Evolutionary conservation across 2,888 invertebrate genomes (phyloP).

Genomic region (Diaprepes abbreviatus): DNA sequence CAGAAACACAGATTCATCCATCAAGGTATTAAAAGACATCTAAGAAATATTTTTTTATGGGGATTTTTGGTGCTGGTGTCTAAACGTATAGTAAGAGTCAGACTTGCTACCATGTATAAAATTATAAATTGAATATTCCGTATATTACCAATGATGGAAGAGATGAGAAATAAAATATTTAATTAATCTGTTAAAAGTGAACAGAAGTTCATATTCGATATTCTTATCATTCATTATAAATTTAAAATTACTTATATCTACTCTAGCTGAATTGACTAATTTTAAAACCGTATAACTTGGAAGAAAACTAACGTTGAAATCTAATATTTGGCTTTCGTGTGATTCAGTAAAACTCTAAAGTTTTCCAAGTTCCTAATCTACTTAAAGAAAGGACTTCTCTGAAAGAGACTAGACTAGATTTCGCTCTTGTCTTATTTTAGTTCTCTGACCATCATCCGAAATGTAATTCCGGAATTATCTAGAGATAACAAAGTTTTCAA

Average conservation of each 20-base stretch:
- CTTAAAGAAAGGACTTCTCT: conserved; percentile 31
- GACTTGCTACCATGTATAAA: too few species aligned
- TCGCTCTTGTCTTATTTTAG: conserved; percentile 24
- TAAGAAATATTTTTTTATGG: not conserved
- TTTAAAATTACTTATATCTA: too few species aligned
- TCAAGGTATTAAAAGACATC: not conserved
- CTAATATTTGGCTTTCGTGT: not conserved
- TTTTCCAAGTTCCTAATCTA: conserved; percentile 36
- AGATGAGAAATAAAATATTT: too few species aligned
- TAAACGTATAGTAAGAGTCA: not conserved
- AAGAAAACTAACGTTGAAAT: not conserved
- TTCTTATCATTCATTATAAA: too few species aligned
- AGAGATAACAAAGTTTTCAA: conserved; percentile 56
- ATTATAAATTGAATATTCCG: too few species aligned
- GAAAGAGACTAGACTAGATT: conserved; percentile 24
- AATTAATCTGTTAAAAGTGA: too few species aligned
- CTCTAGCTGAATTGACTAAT: too few species aligned
- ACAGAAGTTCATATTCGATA: too few species aligned
- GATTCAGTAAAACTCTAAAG: not conserved
- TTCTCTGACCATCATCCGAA: conserved; percentile 57
- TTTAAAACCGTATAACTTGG: not conserved
- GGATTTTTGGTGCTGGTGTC: not conserved
- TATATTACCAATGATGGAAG: too few species aligned
- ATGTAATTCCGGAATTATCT: conserved; percentile 57
- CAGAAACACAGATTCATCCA: not conserved